Conservation (phyloP, 2,888 invertebrate species). For the Nephrotoma flavescens region DNA sequence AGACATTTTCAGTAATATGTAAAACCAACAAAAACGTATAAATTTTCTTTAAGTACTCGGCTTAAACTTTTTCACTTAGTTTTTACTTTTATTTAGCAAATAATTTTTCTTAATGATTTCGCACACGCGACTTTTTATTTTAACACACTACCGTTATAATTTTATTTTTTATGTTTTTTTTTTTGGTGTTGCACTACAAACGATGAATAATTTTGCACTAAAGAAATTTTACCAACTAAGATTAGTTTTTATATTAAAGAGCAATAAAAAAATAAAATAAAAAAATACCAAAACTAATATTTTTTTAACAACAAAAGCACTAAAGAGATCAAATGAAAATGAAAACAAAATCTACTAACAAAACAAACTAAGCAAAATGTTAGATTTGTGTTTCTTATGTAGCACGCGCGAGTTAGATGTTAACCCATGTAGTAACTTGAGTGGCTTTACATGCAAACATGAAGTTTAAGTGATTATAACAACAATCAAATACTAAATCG, state of each 20-base stretch:
- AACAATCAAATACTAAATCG: too few relatives aligned
- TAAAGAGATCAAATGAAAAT: neutral
- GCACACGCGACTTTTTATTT: neutral
- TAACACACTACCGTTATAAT: neutral
- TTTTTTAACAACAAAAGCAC: neutral
- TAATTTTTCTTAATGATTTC: neutral
- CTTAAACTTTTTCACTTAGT: neutral
- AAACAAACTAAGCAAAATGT: neutral
- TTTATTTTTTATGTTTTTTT: neutral
- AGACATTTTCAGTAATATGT: neutral
- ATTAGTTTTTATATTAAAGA: conserved; percentile 1
- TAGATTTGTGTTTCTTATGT: neutral
- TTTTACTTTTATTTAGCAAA: neutral
- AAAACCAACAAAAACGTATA: neutral
- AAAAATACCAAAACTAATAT: neutral
- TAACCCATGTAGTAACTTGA: neutral
- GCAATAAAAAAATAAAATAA: neutral
- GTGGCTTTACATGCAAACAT: too few relatives aligned
- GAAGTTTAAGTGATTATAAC: too few relatives aligned
- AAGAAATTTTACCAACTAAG: neutral
- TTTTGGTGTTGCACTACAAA: neutral
- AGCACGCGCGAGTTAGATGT: neutral
- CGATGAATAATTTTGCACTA: conserved; percentile 4
- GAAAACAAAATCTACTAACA: neutral
- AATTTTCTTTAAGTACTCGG: neutral